Evolutionary conservation across 2,888 invertebrate species (phyloP), one percentile per base, ranked within the genome.

Genomic region (Dasypolia templi): DNA sequence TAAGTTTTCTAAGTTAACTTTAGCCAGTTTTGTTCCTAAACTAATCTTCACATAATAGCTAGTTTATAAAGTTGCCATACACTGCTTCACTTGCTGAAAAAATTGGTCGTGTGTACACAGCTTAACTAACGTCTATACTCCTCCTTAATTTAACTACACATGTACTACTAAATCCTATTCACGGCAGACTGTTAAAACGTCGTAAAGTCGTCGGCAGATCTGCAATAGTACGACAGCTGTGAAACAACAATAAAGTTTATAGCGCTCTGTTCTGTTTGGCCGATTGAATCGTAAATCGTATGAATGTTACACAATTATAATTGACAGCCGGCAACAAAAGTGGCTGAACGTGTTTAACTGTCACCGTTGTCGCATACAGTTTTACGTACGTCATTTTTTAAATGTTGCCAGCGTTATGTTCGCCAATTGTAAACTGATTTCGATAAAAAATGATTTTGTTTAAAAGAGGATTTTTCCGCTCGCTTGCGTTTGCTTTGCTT

Each of bases 221-320:
- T 58, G 67, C 74, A 72, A 82, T 77, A 64, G 65, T 69, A 79
- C 55, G 72, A 82, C 82, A 80, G 80, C 72, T 82, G 82, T 77
- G 62, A 77, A 81, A 77, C 72, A 83, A 81, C 70, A 70, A 75
- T 83, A 83, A 83, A 83, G 44, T 83, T 83, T 81, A 83, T 77
- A 62, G 67, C 77, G 55, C 67, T 79, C n/a, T 77, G 64, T 77
- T 77, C 77, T 80, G 39, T 64, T 72, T 72, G 51, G 12, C 35
- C 46, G 64, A 67, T 55, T 75, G n/a, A 72, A 69, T 69, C 65
- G 35, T 49, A 66, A n/a, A n/a, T n/a, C n/a, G n/a, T n/a, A 61
- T 42, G 44, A n/a, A 29, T 53, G 29, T 68, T 35, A 22, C 68
- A n/a, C 42, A 58, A 44, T 58, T 76, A 49, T 63, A 56, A 51